Percentiles rank a stretch among this genome's conserved stretches.
Evolutionary conservation across 23 tunicate genomes (phyloP).

Genomic region (Diplosoma virens): DNA sequence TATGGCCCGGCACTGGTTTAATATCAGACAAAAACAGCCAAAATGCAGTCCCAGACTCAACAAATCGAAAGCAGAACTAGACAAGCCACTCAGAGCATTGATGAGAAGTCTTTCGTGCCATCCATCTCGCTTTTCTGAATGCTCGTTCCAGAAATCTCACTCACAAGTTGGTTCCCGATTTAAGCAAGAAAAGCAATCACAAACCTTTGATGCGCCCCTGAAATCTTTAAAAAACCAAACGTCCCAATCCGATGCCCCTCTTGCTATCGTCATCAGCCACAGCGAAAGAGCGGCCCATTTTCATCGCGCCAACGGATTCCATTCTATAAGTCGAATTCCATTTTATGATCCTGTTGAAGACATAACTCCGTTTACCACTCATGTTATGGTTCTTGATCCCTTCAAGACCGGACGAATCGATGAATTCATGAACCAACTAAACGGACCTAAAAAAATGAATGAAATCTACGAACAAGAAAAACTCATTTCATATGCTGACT

Average conservation of each 20-base stretch:
- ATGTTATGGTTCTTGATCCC: not conserved
- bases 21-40: not conserved
- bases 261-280: slow-evolving; percentile 17
- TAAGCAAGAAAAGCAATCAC: not conserved
- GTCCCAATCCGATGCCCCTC: not conserved
- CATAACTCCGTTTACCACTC: slow-evolving; percentile 1
- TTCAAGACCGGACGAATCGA: not conserved
- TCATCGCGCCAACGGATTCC: slow-evolving; percentile 31
- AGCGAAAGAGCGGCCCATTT: slow-evolving; percentile 31
- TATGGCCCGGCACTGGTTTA: slow-evolving; percentile 39
- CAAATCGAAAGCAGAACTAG: not conserved
- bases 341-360: slow-evolving; percentile 11
- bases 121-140: no score
- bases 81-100: not conserved
- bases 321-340: not conserved
- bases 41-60: not conserved
- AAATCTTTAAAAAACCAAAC: not conserved
- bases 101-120: not conserved
- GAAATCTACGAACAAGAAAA: no score
- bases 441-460: no score
- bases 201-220: not conserved
- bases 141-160: not conserved
- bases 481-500: no score
- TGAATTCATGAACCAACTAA: not conserved
- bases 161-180: not conserved